A percentile compares a stretch with the other conserved stretches of the same genome.
Evolutionary conservation across 2,797 vertebrate species (phyloP).

Genomic region (Mastacembelus armatus): DNA sequence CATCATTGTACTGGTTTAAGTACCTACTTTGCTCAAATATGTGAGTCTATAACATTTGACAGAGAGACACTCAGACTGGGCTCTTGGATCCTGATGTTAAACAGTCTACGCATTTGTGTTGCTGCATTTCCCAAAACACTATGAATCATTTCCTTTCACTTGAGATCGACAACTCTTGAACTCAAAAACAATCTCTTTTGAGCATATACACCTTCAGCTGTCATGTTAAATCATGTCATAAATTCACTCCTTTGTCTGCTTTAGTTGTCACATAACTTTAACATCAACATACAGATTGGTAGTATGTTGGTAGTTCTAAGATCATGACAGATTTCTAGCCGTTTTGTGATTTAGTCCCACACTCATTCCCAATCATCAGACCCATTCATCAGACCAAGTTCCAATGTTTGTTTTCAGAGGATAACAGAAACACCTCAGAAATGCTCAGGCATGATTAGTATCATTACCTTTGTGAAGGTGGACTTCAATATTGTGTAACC

Average conservation of each 20-base stretch:
- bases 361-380: background rate
- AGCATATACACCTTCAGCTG: background rate
- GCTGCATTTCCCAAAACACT: background rate
- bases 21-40: background rate
- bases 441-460: background rate
- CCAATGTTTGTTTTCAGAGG: background rate
- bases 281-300: background rate
- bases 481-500: background rate
- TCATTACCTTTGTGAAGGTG: background rate
- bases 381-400: conserved; percentile 1
- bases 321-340: background rate
- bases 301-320: conserved; percentile 2
- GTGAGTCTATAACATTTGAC: background rate
- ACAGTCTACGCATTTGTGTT: background rate
- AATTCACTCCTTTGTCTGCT: background rate
- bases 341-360: background rate
- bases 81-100: conserved; percentile 1
- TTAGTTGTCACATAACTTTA: too few relatives aligned
- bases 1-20: background rate
- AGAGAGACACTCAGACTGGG: background rate
- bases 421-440: background rate
- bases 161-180: background rate
- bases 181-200: conserved; percentile 1
- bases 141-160: background rate
- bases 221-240: background rate